Evolutionary conservation across 2,113 vertebrate species (phyloP).

Genomic region (Equus quagga): DNA sequence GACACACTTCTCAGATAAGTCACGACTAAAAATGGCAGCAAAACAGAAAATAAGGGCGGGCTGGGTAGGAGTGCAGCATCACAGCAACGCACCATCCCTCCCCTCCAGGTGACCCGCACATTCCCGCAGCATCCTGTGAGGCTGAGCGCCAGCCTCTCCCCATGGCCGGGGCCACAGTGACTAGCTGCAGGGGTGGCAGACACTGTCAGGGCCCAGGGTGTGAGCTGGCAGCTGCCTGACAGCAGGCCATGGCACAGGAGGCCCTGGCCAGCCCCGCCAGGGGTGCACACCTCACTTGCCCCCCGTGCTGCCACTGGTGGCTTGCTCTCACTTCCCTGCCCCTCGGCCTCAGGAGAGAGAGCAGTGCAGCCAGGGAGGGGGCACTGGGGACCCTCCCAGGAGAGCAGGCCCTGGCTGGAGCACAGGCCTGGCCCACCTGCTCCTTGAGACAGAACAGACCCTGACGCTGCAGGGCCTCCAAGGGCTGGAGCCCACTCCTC

Average conservation of each 20-base stretch:
- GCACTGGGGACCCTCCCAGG: accelerated
- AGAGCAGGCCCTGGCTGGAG: background rate
- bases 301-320: background rate
- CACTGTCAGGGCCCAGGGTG: no score
- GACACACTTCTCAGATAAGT: background rate
- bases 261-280: no score
- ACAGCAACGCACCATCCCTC: background rate
- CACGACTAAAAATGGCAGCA: accelerated
- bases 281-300: background rate
- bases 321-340: background rate
- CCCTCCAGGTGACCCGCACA: background rate
- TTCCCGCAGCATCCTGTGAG: no score
- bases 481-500: accelerated
- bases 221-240: background rate
- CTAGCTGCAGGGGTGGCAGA: accelerated
- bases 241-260: background rate
- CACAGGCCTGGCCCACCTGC: accelerated
- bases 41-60: accelerated
- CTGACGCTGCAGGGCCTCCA: accelerated
- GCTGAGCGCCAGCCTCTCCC: no score
- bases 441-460: background rate
- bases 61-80: accelerated
- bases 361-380: background rate
- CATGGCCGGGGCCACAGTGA: background rate
- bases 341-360: accelerated